These are phyloP conservation scores for Parapsyche elsis DNA, from an alignment of 1,140 invertebrate genomes.

Conservation along the genomic window DNA sequence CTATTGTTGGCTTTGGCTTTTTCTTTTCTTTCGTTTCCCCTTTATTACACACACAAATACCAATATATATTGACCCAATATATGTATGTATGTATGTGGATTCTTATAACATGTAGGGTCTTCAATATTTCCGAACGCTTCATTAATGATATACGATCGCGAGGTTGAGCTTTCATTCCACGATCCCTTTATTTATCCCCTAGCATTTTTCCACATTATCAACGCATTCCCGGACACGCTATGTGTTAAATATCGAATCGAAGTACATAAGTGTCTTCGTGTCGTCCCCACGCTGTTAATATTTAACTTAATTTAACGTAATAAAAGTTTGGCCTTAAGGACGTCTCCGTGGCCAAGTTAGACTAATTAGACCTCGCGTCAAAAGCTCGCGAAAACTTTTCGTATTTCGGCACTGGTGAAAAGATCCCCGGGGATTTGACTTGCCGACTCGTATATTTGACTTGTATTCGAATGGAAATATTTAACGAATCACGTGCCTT, in stretches of 20 bases:
- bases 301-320: conserved; percentile 1
- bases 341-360: neutral
- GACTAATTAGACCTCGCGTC: conserved; percentile 20
- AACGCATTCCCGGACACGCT: too few species aligned
- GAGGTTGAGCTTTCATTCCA: neutral
- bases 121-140: neutral
- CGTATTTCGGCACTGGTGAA: conserved; percentile 7
- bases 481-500: neutral
- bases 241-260: too few species aligned
- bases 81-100: neutral
- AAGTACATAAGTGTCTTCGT: neutral
- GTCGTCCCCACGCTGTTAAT: neutral
- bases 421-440: conserved; percentile 15
- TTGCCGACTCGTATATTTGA: conserved; percentile 9
- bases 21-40: neutral
- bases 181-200: too few species aligned
- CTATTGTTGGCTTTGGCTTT: neutral
- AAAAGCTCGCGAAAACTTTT: conserved; percentile 2
- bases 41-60: neutral
- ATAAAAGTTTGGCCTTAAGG: conserved; percentile 14
- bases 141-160: neutral
- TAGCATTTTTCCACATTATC: too few species aligned
- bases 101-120: neutral
- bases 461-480: conserved; percentile 14
- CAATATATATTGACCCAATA: too few species aligned